These are phyloP conservation scores for Ara ararauna DNA, from an alignment of 2,797 vertebrate genomes.

Conservation along the genomic window DNA sequence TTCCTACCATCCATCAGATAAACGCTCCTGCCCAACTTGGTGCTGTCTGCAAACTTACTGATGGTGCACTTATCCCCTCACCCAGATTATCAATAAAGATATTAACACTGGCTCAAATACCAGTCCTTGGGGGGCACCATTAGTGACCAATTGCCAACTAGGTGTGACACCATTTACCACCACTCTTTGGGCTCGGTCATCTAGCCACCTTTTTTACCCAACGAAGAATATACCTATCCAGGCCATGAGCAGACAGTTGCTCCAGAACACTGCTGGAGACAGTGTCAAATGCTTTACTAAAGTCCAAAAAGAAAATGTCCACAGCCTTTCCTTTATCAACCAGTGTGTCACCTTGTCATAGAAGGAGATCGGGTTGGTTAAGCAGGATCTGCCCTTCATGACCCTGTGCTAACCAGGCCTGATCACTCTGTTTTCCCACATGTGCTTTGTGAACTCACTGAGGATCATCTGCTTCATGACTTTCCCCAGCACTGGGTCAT, in stretches of 20 bases:
- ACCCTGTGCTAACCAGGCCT: neutral
- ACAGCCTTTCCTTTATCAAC: neutral
- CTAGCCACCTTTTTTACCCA: neutral
- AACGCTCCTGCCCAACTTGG: neutral
- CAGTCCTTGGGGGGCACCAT: neutral
- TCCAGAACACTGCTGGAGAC: neutral
- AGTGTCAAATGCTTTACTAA: neutral
- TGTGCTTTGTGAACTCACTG: neutral
- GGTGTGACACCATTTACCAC: neutral
- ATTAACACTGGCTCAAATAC: neutral
- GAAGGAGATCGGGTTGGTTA: neutral
- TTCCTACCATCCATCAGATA: neutral
- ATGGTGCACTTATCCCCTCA: neutral
- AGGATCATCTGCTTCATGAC: neutral
- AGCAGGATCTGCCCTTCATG: neutral
- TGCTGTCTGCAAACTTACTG: neutral
- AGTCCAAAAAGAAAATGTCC: neutral
- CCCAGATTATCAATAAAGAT: neutral
- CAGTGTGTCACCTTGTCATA: neutral
- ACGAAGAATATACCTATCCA: neutral
- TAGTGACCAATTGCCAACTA: neutral
- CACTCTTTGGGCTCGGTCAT: neutral
- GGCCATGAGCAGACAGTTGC: neutral
- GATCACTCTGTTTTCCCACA: neutral
- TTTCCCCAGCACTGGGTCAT: neutral